These are phyloP conservation scores for Atta cephalotes DNA, from an alignment of 1,140 invertebrate species.

Conservation along the genomic window DNA sequence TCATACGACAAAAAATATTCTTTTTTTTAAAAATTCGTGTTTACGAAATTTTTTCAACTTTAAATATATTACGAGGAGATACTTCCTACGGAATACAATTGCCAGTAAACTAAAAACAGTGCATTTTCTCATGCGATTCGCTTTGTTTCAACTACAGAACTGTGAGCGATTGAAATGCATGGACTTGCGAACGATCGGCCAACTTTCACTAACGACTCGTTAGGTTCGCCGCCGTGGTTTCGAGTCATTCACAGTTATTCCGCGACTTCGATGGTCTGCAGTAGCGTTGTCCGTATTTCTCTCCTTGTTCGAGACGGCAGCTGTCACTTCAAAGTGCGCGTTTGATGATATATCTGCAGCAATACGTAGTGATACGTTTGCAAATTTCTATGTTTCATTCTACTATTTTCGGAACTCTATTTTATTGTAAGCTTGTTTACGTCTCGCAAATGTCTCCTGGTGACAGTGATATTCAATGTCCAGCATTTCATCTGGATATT, in stretches of 20 bases:
- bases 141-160: neutral
- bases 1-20: neutral
- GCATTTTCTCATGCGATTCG: neutral
- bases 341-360: neutral
- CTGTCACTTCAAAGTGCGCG: neutral
- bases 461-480: slow-evolving; percentile 48
- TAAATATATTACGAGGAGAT: neutral
- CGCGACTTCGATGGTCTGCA: slow-evolving; percentile 76
- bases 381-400: neutral
- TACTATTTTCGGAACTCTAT: neutral
- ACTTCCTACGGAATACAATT: neutral
- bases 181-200: slow-evolving; percentile 72
- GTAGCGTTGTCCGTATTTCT: slow-evolving; percentile 57
- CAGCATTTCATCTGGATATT: slow-evolving; percentile 42
- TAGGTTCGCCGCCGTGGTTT: slow-evolving; percentile 77
- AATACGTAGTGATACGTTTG: neutral
- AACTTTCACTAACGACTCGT: slow-evolving; percentile 84
- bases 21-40: neutral
- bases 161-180: slow-evolving; percentile 53
- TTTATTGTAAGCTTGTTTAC: neutral
- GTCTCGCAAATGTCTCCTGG: slow-evolving; percentile 2
- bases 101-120: neutral
- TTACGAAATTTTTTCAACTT: neutral
- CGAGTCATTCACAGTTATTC: slow-evolving; percentile 84
- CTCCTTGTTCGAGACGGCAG: slow-evolving; percentile 19